A percentile compares a stretch with the other conserved stretches of the same genome.
Evolutionary conservation across 2,888 invertebrate species (phyloP).

Genomic region (Drosophila pseudotakahashii): DNA sequence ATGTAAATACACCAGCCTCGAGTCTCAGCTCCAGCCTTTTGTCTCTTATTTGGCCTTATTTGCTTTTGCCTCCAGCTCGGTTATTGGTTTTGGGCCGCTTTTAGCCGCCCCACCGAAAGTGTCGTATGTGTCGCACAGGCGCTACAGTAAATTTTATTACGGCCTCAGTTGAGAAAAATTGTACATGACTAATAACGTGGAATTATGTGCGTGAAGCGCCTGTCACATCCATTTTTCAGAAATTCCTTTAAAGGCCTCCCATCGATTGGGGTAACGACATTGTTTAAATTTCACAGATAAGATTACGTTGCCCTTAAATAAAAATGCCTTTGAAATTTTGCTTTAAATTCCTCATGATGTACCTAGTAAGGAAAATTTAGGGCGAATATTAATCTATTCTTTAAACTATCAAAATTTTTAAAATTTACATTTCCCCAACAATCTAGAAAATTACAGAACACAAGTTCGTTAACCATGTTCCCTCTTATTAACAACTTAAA

Average conservation of each 20-base stretch:
- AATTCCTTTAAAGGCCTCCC: slow-evolving; percentile 19
- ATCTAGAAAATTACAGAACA: not conserved
- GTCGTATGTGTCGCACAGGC: slow-evolving; percentile 18
- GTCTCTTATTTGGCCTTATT: slow-evolving; percentile 18
- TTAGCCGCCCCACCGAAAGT: slow-evolving; percentile 22
- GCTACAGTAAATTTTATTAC: slow-evolving; percentile 69
- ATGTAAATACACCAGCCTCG: slow-evolving; percentile 22
- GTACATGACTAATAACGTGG: slow-evolving; percentile 73
- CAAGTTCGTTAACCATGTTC: not conserved
- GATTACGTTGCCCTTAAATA: slow-evolving; percentile 7
- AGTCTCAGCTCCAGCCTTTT: slow-evolving; percentile 6
- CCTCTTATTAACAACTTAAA: not conserved
- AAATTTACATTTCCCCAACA: no score
- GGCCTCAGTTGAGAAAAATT: slow-evolving; percentile 65
- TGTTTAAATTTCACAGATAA: slow-evolving; percentile 6
- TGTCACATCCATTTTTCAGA: slow-evolving; percentile 41
- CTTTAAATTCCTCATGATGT: not conserved
- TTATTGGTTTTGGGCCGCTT: slow-evolving; percentile 40
- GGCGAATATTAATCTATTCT: not conserved
- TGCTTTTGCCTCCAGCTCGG: slow-evolving; percentile 2
- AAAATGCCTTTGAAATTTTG: not conserved
- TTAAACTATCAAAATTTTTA: not conserved
- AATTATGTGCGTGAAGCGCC: slow-evolving; percentile 45
- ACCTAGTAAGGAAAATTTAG: not conserved
- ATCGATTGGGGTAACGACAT: slow-evolving; percentile 5